These are phyloP conservation scores for Cololabis saira DNA, from an alignment of 2,113 vertebrate genomes.

Conservation along the genomic window DNA sequence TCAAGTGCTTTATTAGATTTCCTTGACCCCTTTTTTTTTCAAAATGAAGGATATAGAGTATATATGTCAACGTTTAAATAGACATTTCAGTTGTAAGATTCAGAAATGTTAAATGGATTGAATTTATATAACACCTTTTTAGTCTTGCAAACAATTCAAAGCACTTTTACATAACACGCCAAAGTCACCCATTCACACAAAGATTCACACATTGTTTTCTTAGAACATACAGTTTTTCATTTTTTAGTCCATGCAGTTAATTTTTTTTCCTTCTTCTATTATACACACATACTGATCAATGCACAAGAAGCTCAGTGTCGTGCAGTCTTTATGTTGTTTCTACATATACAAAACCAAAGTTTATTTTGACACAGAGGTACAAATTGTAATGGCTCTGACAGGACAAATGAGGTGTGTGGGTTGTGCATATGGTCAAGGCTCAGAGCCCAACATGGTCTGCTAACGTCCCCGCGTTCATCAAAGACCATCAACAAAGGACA, in stretches of 20 bases:
- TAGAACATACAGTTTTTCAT: too few relatives aligned
- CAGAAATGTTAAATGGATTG: too few relatives aligned
- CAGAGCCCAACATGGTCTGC: slow-evolving; percentile 2
- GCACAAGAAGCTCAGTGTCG: neutral
- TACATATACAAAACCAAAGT: neutral
- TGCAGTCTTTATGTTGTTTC: neutral
- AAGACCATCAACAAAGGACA: slow-evolving; percentile 34
- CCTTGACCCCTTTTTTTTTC: slow-evolving; percentile 7
- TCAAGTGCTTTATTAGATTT: slow-evolving; percentile 43
- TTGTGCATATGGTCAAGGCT: neutral
- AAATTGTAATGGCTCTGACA: slow-evolving; percentile 15
- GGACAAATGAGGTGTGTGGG: slow-evolving; percentile 6
- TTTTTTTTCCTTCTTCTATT: too few relatives aligned
- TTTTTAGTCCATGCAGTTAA: too few relatives aligned
- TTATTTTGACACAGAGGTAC: slow-evolving; percentile 25
- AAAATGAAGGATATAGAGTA: neutral
- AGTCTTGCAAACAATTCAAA: too few relatives aligned
- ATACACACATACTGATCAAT: too few relatives aligned
- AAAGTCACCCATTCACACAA: too few relatives aligned
- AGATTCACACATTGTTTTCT: too few relatives aligned
- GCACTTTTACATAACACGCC: too few relatives aligned
- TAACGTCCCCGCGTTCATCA: slow-evolving; percentile 16
- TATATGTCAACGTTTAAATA: too few relatives aligned
- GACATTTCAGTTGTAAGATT: too few relatives aligned
- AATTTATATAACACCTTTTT: too few relatives aligned